Percentiles rank a stretch among this genome's conserved stretches.
These are phyloP conservation scores for Calliopsis andreniformis DNA, from an alignment of 1,140 invertebrate genomes.

Conservation along the genomic window DNA sequence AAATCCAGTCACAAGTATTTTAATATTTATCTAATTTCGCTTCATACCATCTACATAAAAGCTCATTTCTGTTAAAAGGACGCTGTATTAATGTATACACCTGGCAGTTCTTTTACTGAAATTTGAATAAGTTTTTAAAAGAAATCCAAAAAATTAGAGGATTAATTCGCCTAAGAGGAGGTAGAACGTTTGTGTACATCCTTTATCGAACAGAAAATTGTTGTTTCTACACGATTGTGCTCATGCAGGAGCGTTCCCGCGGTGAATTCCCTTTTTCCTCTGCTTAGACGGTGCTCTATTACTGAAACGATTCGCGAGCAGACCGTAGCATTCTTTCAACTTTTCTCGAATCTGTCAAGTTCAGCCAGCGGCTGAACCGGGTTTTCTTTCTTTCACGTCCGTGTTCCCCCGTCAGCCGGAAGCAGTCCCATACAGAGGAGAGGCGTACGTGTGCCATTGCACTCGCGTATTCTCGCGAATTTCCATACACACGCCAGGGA, in stretches of 20 bases:
- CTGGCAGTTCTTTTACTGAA: no score
- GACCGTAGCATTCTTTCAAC: constrained; percentile 73
- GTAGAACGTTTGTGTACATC: no score
- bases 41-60: no score
- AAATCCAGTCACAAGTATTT: no score
- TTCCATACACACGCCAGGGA: constrained; percentile 34
- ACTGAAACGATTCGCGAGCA: constrained; percentile 59
- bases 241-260: not conserved
- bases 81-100: no score
- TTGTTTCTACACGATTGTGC: not conserved
- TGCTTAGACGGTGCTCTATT: constrained; percentile 42
- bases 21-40: no score
- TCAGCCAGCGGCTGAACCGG: constrained; percentile 70
- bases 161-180: no score
- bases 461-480: constrained; percentile 25
- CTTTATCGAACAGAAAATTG: not conserved
- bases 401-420: constrained; percentile 58
- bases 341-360: constrained; percentile 76
- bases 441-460: constrained; percentile 37
- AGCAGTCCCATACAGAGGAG: constrained; percentile 36
- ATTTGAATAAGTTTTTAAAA: no score
- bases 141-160: no score
- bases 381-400: constrained; percentile 67
- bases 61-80: no score
- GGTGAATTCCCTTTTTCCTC: constrained; percentile 28